Evolutionary conservation across 2,888 invertebrate genomes (phyloP).

Genomic region (Onthophagus sagittarius): DNA sequence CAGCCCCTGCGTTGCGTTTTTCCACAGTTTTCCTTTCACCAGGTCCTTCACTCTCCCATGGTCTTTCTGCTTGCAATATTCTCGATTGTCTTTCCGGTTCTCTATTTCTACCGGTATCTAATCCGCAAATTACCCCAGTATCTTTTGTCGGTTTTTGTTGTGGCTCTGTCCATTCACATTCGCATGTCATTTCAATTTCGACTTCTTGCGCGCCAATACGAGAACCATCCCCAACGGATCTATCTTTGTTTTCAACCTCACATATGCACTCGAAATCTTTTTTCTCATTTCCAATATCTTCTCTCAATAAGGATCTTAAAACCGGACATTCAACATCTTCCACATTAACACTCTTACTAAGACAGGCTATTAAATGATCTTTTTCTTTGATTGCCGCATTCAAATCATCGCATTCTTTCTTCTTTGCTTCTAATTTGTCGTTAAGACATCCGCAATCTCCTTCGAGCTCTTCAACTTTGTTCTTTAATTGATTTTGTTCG

Average conservation of each 20-base stretch:
- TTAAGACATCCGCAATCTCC: constrained; percentile 16
- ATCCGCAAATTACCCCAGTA: too few species aligned
- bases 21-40: too few species aligned
- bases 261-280: neutral
- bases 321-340: neutral
- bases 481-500: constrained; percentile 37
- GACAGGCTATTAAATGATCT: constrained; percentile 17
- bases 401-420: constrained; percentile 23
- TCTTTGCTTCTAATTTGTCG: constrained; percentile 20
- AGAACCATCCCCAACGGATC: constrained; percentile 12
- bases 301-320: too few species aligned
- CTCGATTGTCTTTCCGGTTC: neutral
- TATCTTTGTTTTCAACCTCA: constrained; percentile 22
- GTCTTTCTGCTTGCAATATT: neutral
- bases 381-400: constrained; percentile 17
- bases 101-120: neutral
- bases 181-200: constrained; percentile 21
- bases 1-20: too few species aligned
- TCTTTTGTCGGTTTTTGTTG: too few species aligned
- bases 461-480: constrained; percentile 32
- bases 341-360: neutral
- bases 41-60: neutral
- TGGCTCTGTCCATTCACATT: too few species aligned
- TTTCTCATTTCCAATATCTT: neutral
- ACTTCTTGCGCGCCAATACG: constrained; percentile 15